Conservation (phyloP, 2,888 invertebrate genomes). For the Andrena flavipes region DNA sequence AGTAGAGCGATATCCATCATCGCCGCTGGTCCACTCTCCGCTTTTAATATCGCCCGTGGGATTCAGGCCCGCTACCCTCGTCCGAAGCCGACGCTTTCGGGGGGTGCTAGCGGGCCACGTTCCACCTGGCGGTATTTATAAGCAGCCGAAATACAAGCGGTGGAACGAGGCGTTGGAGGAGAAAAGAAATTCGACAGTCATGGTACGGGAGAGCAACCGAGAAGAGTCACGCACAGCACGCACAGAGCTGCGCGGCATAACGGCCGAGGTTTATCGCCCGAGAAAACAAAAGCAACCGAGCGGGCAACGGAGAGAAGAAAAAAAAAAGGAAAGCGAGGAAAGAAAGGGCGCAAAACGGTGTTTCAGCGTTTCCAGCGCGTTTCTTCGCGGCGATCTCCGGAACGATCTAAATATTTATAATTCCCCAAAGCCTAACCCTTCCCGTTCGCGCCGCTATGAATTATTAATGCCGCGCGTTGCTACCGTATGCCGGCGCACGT, state of each 20-base stretch:
- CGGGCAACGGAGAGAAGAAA: not conserved
- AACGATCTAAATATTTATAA: slow-evolving; percentile 79
- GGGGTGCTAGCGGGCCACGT: not conserved
- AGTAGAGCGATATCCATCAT: not conserved
- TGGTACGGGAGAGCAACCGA: not conserved
- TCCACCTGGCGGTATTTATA: not conserved
- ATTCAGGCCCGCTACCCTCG: not conserved
- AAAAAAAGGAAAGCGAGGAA: not conserved
- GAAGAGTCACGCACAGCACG: slow-evolving; percentile 18
- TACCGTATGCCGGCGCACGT: slow-evolving; percentile 68
- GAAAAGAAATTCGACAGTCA: slow-evolving; percentile 1
- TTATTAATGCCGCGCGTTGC: slow-evolving; percentile 75
- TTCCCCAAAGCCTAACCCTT: slow-evolving; percentile 73
- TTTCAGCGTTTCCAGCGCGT: slow-evolving; percentile 42
- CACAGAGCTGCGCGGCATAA: slow-evolving; percentile 9
- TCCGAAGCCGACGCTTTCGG: not conserved
- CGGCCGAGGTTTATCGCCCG: slow-evolving; percentile 30
- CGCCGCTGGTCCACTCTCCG: not conserved
- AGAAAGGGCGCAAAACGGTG: slow-evolving; percentile 24
- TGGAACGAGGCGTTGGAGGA: not conserved
- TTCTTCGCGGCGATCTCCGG: slow-evolving; percentile 65
- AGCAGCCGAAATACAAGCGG: not conserved
- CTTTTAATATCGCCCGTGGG: slow-evolving; percentile 27
- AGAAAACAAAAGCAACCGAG: slow-evolving; percentile 25
- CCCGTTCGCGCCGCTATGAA: slow-evolving; percentile 72